Conservation (phyloP, 2,113 vertebrate species). For the Odontesthes bonariensis region DNA sequence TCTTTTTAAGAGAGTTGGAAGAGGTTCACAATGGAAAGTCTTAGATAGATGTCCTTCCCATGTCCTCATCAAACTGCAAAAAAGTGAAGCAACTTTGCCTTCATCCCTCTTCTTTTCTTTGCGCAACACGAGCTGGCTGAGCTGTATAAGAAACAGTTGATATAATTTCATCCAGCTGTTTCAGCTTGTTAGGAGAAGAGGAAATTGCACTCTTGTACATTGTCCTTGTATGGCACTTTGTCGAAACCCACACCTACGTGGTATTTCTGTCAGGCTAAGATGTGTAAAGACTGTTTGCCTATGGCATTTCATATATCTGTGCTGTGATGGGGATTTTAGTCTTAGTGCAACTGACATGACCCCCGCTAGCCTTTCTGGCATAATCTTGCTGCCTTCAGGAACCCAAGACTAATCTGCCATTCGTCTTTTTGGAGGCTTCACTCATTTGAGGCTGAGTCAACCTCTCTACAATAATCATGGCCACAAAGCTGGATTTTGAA, state of each 20-base stretch:
- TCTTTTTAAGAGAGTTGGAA: slow-evolving; percentile 19
- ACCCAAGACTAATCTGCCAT: slow-evolving; percentile 79
- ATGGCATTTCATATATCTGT: slow-evolving; percentile 50
- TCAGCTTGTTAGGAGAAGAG: slow-evolving; percentile 23
- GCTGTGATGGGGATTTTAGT: slow-evolving; percentile 60
- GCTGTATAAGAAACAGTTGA: slow-evolving; percentile 12
- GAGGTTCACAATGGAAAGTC: slow-evolving; percentile 46
- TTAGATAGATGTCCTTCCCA: slow-evolving; percentile 49
- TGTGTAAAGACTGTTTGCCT: slow-evolving; percentile 33
- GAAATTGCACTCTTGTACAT: slow-evolving; percentile 22
- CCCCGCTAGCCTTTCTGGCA: slow-evolving; percentile 57
- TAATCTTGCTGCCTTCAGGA: slow-evolving; percentile 80
- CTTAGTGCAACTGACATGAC: slow-evolving; percentile 64
- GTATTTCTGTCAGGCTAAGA: slow-evolving; percentile 31
- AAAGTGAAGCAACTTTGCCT: slow-evolving; percentile 5
- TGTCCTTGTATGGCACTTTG: background rate
- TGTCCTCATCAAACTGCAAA: slow-evolving; percentile 58
- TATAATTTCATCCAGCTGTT: slow-evolving; percentile 20
- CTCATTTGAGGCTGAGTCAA: slow-evolving; percentile 55
- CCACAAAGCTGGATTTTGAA: slow-evolving; percentile 38
- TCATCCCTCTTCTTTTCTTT: slow-evolving; percentile 25
- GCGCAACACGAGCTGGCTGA: slow-evolving; percentile 25
- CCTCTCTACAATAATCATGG: slow-evolving; percentile 61
- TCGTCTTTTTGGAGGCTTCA: slow-evolving; percentile 60
- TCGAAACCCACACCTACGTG: slow-evolving; percentile 29